These are phyloP conservation scores for Sycophila texana DNA, from an alignment of 2,888 invertebrate species.

Conservation along the genomic window DNA sequence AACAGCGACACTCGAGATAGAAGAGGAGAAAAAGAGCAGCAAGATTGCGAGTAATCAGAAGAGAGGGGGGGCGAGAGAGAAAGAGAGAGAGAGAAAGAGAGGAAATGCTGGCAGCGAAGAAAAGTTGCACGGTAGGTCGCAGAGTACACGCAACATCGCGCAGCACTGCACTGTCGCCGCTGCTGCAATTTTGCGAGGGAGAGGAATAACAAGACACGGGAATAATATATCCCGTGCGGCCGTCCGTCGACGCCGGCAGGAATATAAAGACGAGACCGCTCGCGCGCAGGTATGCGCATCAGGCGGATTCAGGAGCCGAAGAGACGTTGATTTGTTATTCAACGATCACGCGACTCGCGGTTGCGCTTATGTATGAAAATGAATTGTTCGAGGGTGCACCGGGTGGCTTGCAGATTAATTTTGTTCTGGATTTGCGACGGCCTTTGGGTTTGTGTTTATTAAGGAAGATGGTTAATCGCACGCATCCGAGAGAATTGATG, in stretches of 20 bases:
- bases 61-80: conserved; percentile 13
- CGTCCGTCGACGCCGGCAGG: conserved; percentile 18
- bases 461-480: too few relatives aligned
- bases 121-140: conserved; percentile 57
- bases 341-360: not conserved
- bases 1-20: conserved; percentile 43
- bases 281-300: not conserved
- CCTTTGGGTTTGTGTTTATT: too few relatives aligned
- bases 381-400: not conserved
- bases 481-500: too few relatives aligned
- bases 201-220: conserved; percentile 63
- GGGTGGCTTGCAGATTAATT: conserved; percentile 4
- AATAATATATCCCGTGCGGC: conserved; percentile 63
- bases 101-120: not conserved
- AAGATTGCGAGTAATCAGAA: not conserved
- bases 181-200: conserved; percentile 39
- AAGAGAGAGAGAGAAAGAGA: conserved; percentile 16
- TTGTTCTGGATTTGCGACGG: not conserved
- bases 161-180: not conserved
- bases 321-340: conserved; percentile 43
- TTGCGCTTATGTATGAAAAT: conserved; percentile 1
- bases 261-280: conserved; percentile 18
- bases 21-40: not conserved
- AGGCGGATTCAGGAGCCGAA: conserved; percentile 42
- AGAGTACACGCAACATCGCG: conserved; percentile 16